These are phyloP conservation scores for Oikopleura dioica DNA, from an alignment of 23 tunicate species.

Conservation along the genomic window DNA sequence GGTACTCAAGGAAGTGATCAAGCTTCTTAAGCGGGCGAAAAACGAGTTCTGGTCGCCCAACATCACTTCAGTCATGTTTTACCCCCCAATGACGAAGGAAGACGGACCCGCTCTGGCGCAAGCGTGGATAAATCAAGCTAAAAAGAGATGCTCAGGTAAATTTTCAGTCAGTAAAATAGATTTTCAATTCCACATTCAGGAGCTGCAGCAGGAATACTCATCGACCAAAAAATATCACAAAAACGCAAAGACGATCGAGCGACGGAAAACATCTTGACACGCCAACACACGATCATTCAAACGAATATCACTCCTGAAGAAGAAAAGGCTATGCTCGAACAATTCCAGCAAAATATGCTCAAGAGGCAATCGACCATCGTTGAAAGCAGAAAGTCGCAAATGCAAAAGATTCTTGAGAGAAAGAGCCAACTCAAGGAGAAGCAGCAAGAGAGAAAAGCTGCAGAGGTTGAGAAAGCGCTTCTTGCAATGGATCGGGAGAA, in stretches of 20 bases:
- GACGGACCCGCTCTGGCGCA: neutral
- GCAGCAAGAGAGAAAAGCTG: no score
- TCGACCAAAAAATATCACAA: neutral
- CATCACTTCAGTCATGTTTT: neutral
- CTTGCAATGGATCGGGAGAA: neutral
- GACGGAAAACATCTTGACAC: neutral
- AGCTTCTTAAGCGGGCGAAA: neutral
- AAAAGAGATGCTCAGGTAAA: neutral
- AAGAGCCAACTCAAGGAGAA: neutral
- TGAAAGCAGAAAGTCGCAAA: neutral
- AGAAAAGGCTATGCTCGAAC: neutral
- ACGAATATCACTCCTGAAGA: neutral
- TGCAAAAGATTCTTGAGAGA: neutral
- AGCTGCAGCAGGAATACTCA: neutral
- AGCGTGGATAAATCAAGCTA: neutral
- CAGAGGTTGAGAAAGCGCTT: neutral
- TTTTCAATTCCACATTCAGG: no score
- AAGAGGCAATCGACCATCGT: neutral
- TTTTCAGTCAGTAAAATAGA: neutral
- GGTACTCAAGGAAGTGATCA: neutral
- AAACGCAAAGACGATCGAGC: neutral
- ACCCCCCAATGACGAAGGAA: neutral
- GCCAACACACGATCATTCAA: neutral
- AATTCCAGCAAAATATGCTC: neutral
- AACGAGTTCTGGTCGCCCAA: slow-evolving; percentile 2